Conservation (phyloP, 2,797 vertebrate genomes). For the Sebastes hubbsi region DNA sequence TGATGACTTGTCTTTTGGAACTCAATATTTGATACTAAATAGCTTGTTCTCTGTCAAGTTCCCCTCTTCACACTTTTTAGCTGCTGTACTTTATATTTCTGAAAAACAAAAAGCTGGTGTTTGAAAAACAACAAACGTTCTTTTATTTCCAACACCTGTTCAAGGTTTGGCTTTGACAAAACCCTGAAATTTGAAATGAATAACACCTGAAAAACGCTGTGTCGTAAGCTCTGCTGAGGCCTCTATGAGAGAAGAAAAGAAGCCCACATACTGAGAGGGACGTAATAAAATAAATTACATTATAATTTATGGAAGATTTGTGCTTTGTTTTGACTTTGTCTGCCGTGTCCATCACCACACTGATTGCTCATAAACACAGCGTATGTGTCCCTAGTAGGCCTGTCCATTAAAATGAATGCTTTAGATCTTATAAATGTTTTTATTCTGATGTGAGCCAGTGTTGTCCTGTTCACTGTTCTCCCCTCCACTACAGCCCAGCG, state of each 20-base stretch:
- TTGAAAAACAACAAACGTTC: background rate
- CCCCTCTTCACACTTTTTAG: background rate
- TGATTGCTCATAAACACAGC: conserved; percentile 19
- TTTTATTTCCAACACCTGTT: conserved; percentile 62
- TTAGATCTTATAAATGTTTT: conserved; percentile 48
- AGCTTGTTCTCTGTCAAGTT: background rate
- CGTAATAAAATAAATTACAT: conserved; percentile 66
- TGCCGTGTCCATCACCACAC: conserved; percentile 39
- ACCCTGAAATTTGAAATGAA: background rate
- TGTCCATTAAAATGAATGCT: conserved; percentile 57
- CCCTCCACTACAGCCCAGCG: conserved; percentile 25
- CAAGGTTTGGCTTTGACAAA: conserved; percentile 28
- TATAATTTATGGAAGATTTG: conserved; percentile 63
- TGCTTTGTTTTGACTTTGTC: conserved; percentile 38
- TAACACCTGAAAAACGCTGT: background rate
- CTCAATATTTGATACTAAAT: background rate
- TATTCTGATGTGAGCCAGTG: conserved; percentile 43
- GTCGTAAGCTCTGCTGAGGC: background rate
- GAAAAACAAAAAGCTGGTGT: conserved; percentile 21
- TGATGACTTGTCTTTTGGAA: background rate
- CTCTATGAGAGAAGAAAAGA: conserved; percentile 18
- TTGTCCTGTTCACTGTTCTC: conserved; percentile 54
- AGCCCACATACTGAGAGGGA: conserved; percentile 61
- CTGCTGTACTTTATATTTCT: background rate
- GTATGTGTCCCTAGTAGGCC: conserved; percentile 6